A percentile compares a stretch with the other conserved stretches of the same genome.
Evolutionary conservation across 2,113 vertebrate species (phyloP).

Genomic region (Epinephelus lanceolatus): DNA sequence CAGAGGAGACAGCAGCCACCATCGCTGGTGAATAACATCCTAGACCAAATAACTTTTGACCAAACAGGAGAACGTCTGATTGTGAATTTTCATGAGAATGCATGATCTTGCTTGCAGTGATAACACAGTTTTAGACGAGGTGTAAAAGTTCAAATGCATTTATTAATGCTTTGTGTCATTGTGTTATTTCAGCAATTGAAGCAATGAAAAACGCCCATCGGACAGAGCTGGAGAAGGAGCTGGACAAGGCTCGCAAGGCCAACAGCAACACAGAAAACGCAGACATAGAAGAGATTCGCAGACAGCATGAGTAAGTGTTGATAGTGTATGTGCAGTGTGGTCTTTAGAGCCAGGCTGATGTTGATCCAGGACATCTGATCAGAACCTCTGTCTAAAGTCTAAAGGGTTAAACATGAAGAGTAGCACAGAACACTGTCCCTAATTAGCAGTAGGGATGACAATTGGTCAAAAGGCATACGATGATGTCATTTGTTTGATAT

Average conservation of each 20-base stretch:
- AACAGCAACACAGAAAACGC: slow-evolving; percentile 84
- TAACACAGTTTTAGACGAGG: not conserved
- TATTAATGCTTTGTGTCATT: slow-evolving; percentile 17
- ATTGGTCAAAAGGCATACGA: too few relatives aligned
- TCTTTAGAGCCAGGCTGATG: not conserved
- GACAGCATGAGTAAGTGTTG: slow-evolving; percentile 85
- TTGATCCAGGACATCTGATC: not conserved
- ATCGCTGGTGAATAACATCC: slow-evolving; percentile 79
- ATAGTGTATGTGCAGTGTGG: not conserved
- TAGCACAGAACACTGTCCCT: too few relatives aligned
- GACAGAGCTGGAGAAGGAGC: slow-evolving; percentile 85
- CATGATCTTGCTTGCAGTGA: too few relatives aligned
- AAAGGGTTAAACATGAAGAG: not conserved
- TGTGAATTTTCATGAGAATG: too few relatives aligned
- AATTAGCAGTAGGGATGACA: too few relatives aligned
- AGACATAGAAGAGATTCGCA: slow-evolving; percentile 85
- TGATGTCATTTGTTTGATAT: too few relatives aligned
- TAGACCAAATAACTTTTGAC: not conserved
- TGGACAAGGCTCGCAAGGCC: slow-evolving; percentile 85
- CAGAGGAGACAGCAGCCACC: slow-evolving; percentile 87
- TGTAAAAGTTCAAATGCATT: not conserved
- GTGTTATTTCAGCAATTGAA: slow-evolving; percentile 82
- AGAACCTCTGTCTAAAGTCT: not conserved
- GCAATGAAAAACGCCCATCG: slow-evolving; percentile 90
- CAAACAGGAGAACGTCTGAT: not conserved